A percentile compares a stretch with the other conserved stretches of the same genome.
Evolutionary conservation across 2,113 vertebrate genomes (phyloP).

Genomic region (Sakesphorus luctuosus): DNA sequence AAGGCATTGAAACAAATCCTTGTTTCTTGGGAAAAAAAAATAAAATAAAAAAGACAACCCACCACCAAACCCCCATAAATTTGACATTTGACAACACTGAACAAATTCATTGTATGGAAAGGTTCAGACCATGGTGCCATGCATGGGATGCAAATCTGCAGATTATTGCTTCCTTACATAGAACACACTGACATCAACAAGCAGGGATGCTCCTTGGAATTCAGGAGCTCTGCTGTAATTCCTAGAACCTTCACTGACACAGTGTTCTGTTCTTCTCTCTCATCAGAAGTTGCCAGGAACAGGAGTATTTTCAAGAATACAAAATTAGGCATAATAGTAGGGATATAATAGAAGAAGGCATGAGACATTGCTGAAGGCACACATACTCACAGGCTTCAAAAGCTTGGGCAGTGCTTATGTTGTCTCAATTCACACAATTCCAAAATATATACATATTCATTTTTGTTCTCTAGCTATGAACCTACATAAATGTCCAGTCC

Average conservation of each 20-base stretch:
- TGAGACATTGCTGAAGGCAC: background rate
- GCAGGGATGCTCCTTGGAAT: background rate
- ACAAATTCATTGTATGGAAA: background rate
- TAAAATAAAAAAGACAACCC: background rate
- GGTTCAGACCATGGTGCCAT: background rate
- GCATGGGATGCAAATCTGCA: background rate
- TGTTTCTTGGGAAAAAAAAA: background rate
- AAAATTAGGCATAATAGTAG: background rate
- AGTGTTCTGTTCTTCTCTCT: background rate
- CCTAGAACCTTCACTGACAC: background rate
- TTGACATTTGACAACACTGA: background rate
- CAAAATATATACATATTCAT: background rate
- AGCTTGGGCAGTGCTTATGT: background rate
- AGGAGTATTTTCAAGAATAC: background rate
- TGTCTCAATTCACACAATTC: background rate
- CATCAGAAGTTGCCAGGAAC: background rate
- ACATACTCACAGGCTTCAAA: background rate
- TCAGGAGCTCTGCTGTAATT: background rate
- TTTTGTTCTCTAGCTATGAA: background rate
- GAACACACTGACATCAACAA: background rate
- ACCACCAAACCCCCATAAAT: background rate
- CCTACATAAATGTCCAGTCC: background rate
- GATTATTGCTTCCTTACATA: background rate
- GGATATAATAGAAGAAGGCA: background rate
- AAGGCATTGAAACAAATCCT: background rate